Percentiles rank a stretch among this genome's conserved stretches.
phyloP scores from a whole-genome alignment of 2,888 invertebrate species.

The Nomada goodeniana region DNA sequence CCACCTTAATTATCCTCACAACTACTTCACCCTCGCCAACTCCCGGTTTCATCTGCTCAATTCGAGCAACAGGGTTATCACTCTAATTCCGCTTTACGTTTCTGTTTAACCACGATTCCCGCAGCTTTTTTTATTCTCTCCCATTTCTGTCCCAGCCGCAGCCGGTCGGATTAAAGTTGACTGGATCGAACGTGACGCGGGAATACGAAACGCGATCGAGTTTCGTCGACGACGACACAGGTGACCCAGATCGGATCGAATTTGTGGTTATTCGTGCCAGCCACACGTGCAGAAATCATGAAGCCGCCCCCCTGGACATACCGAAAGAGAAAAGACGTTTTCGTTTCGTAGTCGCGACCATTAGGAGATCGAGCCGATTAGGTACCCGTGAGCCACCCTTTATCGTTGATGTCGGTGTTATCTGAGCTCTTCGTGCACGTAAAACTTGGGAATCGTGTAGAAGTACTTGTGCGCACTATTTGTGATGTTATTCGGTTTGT shows the following conservation, averaged over 20 bases:
- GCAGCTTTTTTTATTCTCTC: background rate
- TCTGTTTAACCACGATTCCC: background rate
- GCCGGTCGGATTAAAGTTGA: conserved; percentile 45
- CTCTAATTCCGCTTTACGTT: background rate
- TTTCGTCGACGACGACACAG: conserved; percentile 51
- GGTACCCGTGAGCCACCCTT: too few species aligned
- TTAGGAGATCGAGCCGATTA: background rate
- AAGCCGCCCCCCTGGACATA: conserved; percentile 37
- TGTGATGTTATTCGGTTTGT: too few species aligned
- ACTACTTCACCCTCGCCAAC: too few species aligned
- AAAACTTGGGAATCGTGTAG: too few species aligned
- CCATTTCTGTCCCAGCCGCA: conserved; percentile 17
- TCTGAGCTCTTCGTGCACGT: too few species aligned
- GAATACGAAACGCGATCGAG: conserved; percentile 50
- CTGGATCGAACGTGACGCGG: conserved; percentile 17
- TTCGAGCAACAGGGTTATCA: background rate
- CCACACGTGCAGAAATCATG: conserved; percentile 29
- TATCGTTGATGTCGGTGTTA: too few species aligned
- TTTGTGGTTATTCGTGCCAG: conserved; percentile 62
- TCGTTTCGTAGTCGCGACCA: background rate
- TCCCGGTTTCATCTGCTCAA: background rate
- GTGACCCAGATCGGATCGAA: conserved; percentile 60
- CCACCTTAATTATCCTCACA: too few species aligned
- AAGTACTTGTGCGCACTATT: too few species aligned
- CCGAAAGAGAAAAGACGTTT: background rate